These are phyloP conservation scores for Lymantria dispar DNA, from an alignment of 2,888 invertebrate genomes.

Conservation along the genomic window DNA sequence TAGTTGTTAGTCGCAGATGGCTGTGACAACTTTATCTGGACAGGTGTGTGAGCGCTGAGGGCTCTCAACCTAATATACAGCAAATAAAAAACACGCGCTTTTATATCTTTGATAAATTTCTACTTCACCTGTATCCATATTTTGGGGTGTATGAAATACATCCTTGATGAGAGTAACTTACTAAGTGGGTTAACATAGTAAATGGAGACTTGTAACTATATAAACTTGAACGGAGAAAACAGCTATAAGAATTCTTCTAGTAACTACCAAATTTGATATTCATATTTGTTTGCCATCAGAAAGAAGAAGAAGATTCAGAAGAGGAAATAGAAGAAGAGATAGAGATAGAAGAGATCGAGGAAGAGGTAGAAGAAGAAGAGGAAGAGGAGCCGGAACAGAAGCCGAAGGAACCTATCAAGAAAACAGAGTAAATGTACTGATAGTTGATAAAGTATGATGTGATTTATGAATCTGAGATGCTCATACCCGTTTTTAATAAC, in stretches of 20 bases:
- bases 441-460: slow-evolving; percentile 18
- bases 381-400: slow-evolving; percentile 27
- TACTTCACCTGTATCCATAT: too few relatives aligned
- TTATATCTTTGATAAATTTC: too few relatives aligned
- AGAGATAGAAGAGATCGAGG: slow-evolving; percentile 72
- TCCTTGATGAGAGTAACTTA: too few relatives aligned
- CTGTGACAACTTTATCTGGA: too few relatives aligned
- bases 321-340: slow-evolving; percentile 68
- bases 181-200: too few relatives aligned
- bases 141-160: too few relatives aligned
- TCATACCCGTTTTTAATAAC: neutral
- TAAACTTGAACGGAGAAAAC: too few relatives aligned
- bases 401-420: slow-evolving; percentile 5
- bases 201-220: too few relatives aligned
- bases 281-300: slow-evolving; percentile 37
- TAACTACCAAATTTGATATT: neutral
- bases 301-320: slow-evolving; percentile 67
- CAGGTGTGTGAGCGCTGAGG: too few relatives aligned
- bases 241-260: neutral
- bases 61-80: too few relatives aligned
- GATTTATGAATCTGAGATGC: slow-evolving; percentile 10
- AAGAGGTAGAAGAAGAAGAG: slow-evolving; percentile 61
- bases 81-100: too few relatives aligned
- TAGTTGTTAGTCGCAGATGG: too few relatives aligned
- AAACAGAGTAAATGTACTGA: slow-evolving; percentile 41